phyloP scores from a whole-genome alignment of 2,797 vertebrate genomes.

The Silurus lanzhouensis region DNA sequence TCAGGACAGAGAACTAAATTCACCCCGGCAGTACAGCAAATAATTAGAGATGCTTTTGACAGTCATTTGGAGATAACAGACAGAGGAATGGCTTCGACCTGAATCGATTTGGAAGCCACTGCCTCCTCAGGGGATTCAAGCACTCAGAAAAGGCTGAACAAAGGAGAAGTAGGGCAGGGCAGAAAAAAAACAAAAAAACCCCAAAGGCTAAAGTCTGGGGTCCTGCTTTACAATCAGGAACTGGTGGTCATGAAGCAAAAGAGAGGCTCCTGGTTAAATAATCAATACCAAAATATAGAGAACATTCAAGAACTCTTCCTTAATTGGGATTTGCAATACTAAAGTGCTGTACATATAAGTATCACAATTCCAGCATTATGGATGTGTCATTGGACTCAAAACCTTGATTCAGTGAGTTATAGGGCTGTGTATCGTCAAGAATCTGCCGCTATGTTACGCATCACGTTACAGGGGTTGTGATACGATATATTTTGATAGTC shows the following conservation, averaged over 20 bases:
- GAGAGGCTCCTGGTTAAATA: conserved; percentile 31
- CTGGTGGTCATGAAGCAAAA: conserved; percentile 14
- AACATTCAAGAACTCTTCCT: conserved; percentile 9
- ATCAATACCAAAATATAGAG: conserved; percentile 29
- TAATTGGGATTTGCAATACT: conserved; percentile 28
- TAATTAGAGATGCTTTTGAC: conserved; percentile 47
- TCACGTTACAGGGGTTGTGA: too few relatives aligned
- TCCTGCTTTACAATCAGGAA: conserved; percentile 39
- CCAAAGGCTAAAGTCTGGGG: conserved; percentile 43
- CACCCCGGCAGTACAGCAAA: conserved; percentile 22
- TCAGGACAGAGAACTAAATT: conserved; percentile 25
- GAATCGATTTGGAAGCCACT: conserved; percentile 48
- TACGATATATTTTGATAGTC: too few relatives aligned
- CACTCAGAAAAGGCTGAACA: conserved; percentile 45
- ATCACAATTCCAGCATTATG: background rate
- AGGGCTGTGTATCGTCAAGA: too few relatives aligned
- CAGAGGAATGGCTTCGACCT: conserved; percentile 29
- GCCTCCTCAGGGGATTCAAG: conserved; percentile 34
- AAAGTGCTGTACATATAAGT: conserved; percentile 13
- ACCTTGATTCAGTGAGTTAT: background rate
- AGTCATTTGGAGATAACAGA: conserved; percentile 41
- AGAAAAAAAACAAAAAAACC: background rate
- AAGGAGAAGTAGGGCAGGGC: conserved; percentile 34
- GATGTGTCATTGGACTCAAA: background rate
- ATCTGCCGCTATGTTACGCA: too few relatives aligned